Conservation (phyloP, 2,888 invertebrate genomes). For the Myopa tessellatipennis region DNA sequence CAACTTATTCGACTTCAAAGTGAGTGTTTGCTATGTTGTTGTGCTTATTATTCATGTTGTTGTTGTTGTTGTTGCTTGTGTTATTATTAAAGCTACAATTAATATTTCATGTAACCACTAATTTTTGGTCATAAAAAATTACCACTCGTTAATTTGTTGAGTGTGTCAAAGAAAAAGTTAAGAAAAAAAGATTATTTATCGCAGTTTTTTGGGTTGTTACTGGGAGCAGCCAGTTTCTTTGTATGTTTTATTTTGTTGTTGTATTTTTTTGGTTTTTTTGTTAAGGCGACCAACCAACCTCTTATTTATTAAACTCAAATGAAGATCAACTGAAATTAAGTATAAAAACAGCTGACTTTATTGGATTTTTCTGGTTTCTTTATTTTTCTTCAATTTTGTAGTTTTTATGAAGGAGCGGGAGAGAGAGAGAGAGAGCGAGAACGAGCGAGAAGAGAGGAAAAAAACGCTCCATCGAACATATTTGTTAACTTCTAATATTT, state of each 20-base stretch:
- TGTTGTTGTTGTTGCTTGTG: slow-evolving; percentile 23
- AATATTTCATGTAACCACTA: slow-evolving; percentile 53
- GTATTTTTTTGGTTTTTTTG: not conserved
- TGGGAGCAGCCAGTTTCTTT: not conserved
- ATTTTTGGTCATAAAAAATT: slow-evolving; percentile 62
- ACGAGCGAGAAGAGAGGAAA: too few species aligned
- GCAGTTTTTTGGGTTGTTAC: not conserved
- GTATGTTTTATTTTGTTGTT: not conserved
- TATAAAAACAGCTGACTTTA: too few species aligned
- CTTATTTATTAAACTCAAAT: too few species aligned
- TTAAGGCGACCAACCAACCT: not conserved
- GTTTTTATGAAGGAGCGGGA: too few species aligned
- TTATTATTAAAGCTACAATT: slow-evolving; percentile 19
- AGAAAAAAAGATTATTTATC: not conserved
- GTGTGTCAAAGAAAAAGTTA: not conserved
- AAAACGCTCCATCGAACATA: too few species aligned
- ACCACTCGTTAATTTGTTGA: slow-evolving; percentile 53
- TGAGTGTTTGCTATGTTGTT: not conserved
- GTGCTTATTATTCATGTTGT: slow-evolving; percentile 34
- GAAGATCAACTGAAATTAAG: too few species aligned
- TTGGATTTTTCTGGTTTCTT: too few species aligned
- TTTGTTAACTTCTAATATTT: too few species aligned
- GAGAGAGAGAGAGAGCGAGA: too few species aligned
- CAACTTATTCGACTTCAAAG: too few species aligned
- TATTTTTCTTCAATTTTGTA: too few species aligned